Percentiles rank a stretch among this genome's conserved stretches.
phyloP scores from a whole-genome alignment of 1,140 invertebrate genomes.

The Trachelipus rathkii region DNA sequence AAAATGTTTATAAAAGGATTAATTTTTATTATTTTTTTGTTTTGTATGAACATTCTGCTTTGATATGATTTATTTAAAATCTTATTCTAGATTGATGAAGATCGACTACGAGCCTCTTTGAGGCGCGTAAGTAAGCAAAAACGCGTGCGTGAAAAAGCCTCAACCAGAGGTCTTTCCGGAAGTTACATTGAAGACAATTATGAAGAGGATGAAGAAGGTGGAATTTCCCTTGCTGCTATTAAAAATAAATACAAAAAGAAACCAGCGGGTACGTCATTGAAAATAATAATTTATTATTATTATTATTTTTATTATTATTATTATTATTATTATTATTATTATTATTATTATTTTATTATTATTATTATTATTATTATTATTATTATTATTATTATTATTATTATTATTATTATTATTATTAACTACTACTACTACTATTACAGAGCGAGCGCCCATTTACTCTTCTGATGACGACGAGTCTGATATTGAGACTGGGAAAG shows the following conservation, averaged over 20 bases:
- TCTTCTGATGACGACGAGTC: slow-evolving; percentile 86
- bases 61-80: no score
- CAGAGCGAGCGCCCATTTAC: slow-evolving; percentile 64
- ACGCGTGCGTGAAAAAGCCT: slow-evolving; percentile 59
- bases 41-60: background rate
- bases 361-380: slow-evolving; percentile 1
- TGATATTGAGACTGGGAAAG: slow-evolving; percentile 72
- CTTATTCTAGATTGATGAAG: slow-evolving; percentile 66
- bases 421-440: slow-evolving; percentile 17
- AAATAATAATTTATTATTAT: background rate
- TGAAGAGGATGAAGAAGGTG: slow-evolving; percentile 84
- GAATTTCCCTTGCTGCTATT: slow-evolving; percentile 85
- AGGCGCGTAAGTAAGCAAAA: slow-evolving; percentile 64
- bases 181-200: slow-evolving; percentile 66
- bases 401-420: background rate
- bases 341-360: background rate
- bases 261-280: slow-evolving; percentile 33
- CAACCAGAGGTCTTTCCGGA: slow-evolving; percentile 57
- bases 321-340: background rate
- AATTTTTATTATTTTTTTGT: background rate
- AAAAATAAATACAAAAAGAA: slow-evolving; percentile 88
- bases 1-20: no score
- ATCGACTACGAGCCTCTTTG: slow-evolving; percentile 79
- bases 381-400: slow-evolving; percentile 17
- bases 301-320: background rate